Evolutionary conservation across 2,797 vertebrate species (phyloP), one percentile per base, ranked within the genome.

Genomic region (Hyperoplus immaculatus): DNA sequence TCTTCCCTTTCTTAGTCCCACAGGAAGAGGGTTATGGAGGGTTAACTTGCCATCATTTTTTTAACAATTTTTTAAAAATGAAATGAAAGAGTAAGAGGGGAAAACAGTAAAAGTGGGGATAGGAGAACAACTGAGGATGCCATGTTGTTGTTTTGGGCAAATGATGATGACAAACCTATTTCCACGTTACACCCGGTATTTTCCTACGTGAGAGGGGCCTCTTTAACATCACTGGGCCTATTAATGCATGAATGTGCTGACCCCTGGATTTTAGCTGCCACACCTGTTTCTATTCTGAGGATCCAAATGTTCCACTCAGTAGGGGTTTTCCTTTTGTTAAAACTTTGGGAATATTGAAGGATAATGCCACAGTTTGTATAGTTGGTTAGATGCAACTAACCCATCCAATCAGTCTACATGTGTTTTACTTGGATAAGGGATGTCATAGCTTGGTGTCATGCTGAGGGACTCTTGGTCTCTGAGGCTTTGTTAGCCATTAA

Each of bases 261-360:
- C 84, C 83, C 43, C 77, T 83, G 78, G 61, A 76, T 90, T 87
- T 87, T 43, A 1, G 77, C 58, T 47, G 60, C 83, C 88, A 85
- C 91, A 92, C 90, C 93, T 88, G 90, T 79, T 81, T 90, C 87
- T 92, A 85, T 93, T 90, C 88, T 88, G 78, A 91, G 77, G 46
- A 67, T 41, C 62, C 49, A 66, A 73, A 87, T 79, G 75, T 83
- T 88, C 89, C 87, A 89, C 71, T 90, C 67, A 60, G 57, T 57
- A 7, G 50, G 18, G 65, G 57, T 64, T 82, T 86, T 71, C 73
- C 65, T 72, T 62, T 76, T 51, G n/a, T 42, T 41, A 77, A 64
- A 75, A 39, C 38, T 72, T 9, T 51, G 38, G 16, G 39, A 77
- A 49, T 9, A 75, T 54, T 54, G n/a, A 63, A 82, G 45, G 45